These are phyloP conservation scores for Dunckerocampus dactyliophorus DNA, from an alignment of 2,113 vertebrate genomes.

Conservation along the genomic window DNA sequence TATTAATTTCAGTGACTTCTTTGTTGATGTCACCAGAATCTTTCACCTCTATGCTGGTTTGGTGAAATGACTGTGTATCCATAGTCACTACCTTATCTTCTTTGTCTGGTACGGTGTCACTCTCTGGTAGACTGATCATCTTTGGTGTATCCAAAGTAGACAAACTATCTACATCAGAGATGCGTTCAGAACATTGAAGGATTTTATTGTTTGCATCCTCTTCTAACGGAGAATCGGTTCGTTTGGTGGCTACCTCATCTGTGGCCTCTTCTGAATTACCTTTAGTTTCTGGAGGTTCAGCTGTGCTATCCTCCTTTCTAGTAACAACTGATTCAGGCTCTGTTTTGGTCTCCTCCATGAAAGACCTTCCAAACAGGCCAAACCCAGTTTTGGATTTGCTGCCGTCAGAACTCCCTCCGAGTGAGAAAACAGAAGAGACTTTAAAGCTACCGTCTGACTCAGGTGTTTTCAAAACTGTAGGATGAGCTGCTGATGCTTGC, in stretches of 20 bases:
- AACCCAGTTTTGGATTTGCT: slow-evolving; percentile 77
- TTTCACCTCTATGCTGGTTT: slow-evolving; percentile 7
- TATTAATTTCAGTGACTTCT: slow-evolving; percentile 16
- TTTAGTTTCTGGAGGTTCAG: slow-evolving; percentile 3
- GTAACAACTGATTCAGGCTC: slow-evolving; percentile 29
- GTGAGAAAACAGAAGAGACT: slow-evolving; percentile 80
- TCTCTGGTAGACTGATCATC: slow-evolving; percentile 5
- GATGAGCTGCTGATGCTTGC: slow-evolving; percentile 34
- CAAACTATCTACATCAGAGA: background rate
- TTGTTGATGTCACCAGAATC: slow-evolving; percentile 5
- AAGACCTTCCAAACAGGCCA: slow-evolving; percentile 79
- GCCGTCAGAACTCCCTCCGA: slow-evolving; percentile 51
- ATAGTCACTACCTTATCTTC: background rate
- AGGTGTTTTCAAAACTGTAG: slow-evolving; percentile 32
- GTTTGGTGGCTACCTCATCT: slow-evolving; percentile 6
- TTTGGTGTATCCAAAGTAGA: slow-evolving; percentile 7
- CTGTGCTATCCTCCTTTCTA: slow-evolving; percentile 5
- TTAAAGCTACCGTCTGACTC: slow-evolving; percentile 77
- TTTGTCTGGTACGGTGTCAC: slow-evolving; percentile 7
- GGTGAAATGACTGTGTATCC: background rate
- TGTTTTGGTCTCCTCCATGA: slow-evolving; percentile 78
- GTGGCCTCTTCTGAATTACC: slow-evolving; percentile 8
- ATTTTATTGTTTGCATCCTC: slow-evolving; percentile 8
- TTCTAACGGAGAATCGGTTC: slow-evolving; percentile 1
- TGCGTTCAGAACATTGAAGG: slow-evolving; percentile 12